Evolutionary conservation across 1,140 invertebrate genomes (phyloP).

Genomic region (Drosophila bocqueti): DNA sequence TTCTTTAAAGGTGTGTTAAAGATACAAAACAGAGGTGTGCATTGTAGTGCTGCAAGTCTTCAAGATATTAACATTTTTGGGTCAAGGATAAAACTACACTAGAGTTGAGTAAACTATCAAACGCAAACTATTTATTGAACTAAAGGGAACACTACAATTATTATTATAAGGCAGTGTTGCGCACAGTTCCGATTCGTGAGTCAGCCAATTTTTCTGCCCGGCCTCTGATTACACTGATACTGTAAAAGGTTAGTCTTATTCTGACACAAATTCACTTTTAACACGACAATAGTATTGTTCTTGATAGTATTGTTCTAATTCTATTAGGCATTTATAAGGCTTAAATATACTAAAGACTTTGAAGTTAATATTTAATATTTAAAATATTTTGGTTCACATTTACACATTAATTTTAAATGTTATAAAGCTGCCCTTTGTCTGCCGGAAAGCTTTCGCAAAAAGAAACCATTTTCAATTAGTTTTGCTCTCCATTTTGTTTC

Average conservation of each 20-base stretch:
- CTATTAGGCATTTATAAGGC: too few species aligned
- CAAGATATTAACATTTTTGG: slow-evolving; percentile 1
- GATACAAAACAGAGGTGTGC: neutral
- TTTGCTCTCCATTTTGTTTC: slow-evolving; percentile 64
- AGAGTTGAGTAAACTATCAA: neutral
- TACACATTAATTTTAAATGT: neutral
- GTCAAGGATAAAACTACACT: slow-evolving; percentile 5
- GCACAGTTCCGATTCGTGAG: too few species aligned
- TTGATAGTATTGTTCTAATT: too few species aligned
- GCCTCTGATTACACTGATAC: too few species aligned
- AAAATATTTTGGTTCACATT: neutral
- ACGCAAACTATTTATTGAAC: neutral
- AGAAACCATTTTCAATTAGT: slow-evolving; percentile 64
- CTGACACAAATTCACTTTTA: too few species aligned
- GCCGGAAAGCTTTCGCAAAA: slow-evolving; percentile 9
- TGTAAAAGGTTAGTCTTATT: neutral
- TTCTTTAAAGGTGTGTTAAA: slow-evolving; percentile 8
- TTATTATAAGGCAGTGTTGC: neutral
- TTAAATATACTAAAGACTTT: too few species aligned
- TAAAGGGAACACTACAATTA: neutral
- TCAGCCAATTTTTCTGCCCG: neutral
- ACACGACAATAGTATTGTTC: too few species aligned
- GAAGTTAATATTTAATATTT: too few species aligned
- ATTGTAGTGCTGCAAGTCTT: neutral
- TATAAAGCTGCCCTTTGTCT: neutral